Percentiles rank a stretch among this genome's conserved stretches.
phyloP scores from a whole-genome alignment of 1,140 invertebrate genomes.

The Pantala flavescens region DNA sequence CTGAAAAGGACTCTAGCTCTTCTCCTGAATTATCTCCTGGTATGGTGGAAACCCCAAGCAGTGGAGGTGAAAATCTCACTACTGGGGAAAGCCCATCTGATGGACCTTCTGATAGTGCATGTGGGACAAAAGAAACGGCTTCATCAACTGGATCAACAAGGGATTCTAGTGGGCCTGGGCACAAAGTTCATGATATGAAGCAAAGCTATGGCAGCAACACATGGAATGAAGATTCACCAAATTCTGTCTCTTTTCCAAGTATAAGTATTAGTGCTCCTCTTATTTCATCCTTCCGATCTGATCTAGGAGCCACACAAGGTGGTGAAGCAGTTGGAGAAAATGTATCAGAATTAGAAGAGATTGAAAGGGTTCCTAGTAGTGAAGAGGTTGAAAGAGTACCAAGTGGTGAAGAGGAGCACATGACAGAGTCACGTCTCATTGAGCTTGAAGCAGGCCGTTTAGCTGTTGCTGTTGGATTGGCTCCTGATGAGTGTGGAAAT shows the following conservation, averaged over 20 bases:
- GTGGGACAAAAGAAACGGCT: constrained; percentile 4
- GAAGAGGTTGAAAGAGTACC: constrained; percentile 16
- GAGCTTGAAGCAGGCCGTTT: constrained; percentile 61
- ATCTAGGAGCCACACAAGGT: constrained; percentile 33
- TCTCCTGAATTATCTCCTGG: background rate
- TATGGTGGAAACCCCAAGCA: background rate
- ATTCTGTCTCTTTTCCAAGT: constrained; percentile 65
- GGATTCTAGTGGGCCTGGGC: background rate
- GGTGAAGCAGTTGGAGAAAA: constrained; percentile 29
- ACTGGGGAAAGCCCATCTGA: constrained; percentile 13
- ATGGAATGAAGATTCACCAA: constrained; percentile 65
- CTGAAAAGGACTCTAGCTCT: background rate
- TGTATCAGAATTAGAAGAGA: background rate
- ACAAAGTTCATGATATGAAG: constrained; percentile 31
- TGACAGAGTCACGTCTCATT: constrained; percentile 57
- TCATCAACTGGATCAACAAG: background rate
- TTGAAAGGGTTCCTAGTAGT: background rate
- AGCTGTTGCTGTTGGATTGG: constrained; percentile 50
- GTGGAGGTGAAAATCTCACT: background rate
- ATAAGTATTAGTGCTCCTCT: constrained; percentile 61
- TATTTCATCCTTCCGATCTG: constrained; percentile 43
- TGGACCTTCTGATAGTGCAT: background rate
- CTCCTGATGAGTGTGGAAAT: constrained; percentile 50
- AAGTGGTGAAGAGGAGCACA: constrained; percentile 25
- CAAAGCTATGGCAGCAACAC: constrained; percentile 46